Base-by-base conservation (phyloP, 2,113 vertebrate species). In the Neogale vison region DNA sequence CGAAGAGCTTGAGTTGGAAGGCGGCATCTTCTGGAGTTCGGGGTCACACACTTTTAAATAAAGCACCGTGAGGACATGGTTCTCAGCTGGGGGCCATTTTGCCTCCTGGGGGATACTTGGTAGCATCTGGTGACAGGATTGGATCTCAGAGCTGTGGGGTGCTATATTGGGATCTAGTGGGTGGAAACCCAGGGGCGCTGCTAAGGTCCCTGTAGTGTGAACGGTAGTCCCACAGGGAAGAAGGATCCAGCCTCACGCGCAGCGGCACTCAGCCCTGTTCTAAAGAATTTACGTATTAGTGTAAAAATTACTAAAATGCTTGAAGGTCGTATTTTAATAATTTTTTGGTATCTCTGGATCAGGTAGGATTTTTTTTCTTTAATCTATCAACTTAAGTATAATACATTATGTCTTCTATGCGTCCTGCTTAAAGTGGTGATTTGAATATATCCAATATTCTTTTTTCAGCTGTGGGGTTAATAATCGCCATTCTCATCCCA, bases 401-500 rank as follows among this genome's bases (percentile, higher is more conserved):
- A n/a, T n/a, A n/a, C n/a, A n/a, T n/a, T n/a, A 26, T 57, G 23
- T 67, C 10, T 55, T 88, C 20, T 91, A 0, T 45, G 18, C 5
- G 12, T 55, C 6, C 3, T 14, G 61, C 79, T 47, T 42, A 31
- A 50, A 63, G 47, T 14, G 4, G n/a, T 36, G 65, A n/a, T 59
- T 50, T 71, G 39, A 61, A 36, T 34, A 20, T 59, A 52, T 83
- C 13, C 45, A 59, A 65, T 11, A 3, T 88, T 98, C 50, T 92
- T 52, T 88, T 47, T 88, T 7, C 93, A 99, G 99, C 99, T 82
- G 93, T 99, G 72, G 99, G 99, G 45, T 95, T 99, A 76, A 99
- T 99, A 55, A 98, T 99, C 95, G 99, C 99, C 67, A 99, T 99
- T 72, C 98, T 99, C 84, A 98, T 99, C 92, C 99, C 99, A 0